phyloP scores from a whole-genome alignment of 2,797 vertebrate species.

The Podarcis lilfordi region DNA sequence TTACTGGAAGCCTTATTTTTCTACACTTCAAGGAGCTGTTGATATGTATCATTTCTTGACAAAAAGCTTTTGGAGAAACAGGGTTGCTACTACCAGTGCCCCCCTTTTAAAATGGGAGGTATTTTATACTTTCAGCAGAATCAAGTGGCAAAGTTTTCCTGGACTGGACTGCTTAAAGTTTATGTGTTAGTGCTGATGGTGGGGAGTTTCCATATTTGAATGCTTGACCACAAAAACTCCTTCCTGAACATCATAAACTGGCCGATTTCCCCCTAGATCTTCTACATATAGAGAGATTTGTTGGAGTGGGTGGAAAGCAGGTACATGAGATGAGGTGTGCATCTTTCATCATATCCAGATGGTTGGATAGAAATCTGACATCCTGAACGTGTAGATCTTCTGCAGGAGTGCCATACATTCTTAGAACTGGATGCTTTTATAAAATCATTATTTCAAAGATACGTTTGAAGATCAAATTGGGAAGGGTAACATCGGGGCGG shows the following conservation, averaged over 20 bases:
- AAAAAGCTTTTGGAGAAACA: neutral
- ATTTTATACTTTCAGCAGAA: neutral
- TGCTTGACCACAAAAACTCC: neutral
- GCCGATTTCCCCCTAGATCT: no score
- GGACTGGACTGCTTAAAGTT: neutral
- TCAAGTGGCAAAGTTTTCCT: neutral
- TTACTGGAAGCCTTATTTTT: neutral
- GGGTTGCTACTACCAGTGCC: neutral
- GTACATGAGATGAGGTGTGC: neutral
- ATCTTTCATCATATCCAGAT: neutral
- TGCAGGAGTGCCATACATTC: neutral
- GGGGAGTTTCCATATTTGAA: neutral
- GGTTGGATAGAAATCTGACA: neutral
- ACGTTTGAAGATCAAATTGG: neutral
- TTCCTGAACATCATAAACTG: neutral
- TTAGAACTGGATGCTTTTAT: no score
- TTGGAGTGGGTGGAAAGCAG: neutral
- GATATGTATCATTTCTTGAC: neutral
- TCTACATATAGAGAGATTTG: neutral
- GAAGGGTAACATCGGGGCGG: neutral
- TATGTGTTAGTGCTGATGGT: constrained; percentile 32
- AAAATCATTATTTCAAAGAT: neutral
- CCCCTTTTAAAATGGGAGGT: neutral
- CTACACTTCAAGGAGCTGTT: neutral
- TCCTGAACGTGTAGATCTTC: neutral